Percentiles rank a stretch among this genome's conserved stretches.
Conservation (phyloP, 53 echinoderm and acorn worm species). For the Luidia sarsii region DNA sequence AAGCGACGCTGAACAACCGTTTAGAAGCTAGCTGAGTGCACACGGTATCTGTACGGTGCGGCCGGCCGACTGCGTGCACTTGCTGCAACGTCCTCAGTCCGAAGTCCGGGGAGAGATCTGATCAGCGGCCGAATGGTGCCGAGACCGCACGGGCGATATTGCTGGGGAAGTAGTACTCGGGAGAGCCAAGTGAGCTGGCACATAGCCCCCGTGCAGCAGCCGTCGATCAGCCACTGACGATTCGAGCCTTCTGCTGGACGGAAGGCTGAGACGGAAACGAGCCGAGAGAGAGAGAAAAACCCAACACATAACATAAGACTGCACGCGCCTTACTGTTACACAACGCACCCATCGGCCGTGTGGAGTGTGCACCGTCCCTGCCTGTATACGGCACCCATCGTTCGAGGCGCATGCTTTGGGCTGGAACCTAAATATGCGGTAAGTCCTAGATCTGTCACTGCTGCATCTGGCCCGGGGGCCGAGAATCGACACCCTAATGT, state of each 20-base stretch:
- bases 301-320: no score
- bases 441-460: neutral
- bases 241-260: constrained; percentile 48
- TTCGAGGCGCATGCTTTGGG: neutral
- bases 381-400: neutral
- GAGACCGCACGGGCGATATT: neutral
- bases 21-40: no score
- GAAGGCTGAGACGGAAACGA: constrained; percentile 16
- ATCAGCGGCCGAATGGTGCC: neutral
- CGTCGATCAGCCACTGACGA: constrained; percentile 28
- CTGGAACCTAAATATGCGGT: constrained; percentile 58
- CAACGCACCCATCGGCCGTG: no score
- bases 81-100: neutral
- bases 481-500: no score
- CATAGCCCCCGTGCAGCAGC: neutral
- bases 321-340: neutral
- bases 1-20: no score
- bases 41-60: no score
- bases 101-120: no score
- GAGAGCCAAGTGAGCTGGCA: neutral
- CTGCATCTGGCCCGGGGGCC: no score
- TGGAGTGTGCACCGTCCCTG: no score
- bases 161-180: neutral
- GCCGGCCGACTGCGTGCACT: neutral
- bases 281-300: neutral